A percentile compares a stretch with the other conserved stretches of the same genome.
Conservation (phyloP, 2,113 vertebrate species). For the Nicator chloris region DNA sequence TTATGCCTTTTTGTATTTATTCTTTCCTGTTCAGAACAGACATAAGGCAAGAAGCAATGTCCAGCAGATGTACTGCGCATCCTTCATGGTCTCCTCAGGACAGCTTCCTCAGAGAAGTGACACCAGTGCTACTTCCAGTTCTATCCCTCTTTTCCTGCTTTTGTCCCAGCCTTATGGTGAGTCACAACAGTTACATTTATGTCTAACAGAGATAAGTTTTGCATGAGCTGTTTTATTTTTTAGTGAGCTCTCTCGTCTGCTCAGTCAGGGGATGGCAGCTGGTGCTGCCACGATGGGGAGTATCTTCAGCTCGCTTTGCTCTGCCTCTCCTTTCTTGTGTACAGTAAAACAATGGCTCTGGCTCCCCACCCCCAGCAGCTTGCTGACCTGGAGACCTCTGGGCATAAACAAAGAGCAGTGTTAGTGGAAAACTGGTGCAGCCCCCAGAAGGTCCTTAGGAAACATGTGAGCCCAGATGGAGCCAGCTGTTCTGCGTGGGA, state of each 20-base stretch:
- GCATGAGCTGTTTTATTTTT: not conserved
- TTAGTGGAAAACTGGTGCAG: constrained; percentile 12
- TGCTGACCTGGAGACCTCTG: constrained; percentile 13
- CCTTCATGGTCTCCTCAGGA: not conserved
- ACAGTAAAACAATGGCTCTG: not conserved
- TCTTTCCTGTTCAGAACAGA: not conserved
- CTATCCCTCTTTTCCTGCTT: not conserved
- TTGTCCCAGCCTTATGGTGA: not conserved
- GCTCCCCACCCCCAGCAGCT: not conserved
- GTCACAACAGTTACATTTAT: not conserved
- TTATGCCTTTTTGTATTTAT: not conserved
- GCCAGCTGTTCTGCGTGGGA: constrained; percentile 21
- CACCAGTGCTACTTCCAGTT: not conserved
- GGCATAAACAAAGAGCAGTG: not conserved
- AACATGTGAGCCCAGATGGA: not conserved
- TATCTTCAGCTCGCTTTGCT: not conserved
- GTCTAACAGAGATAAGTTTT: not conserved
- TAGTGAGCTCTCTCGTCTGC: not conserved
- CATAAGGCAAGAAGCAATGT: not conserved
- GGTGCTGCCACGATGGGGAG: not conserved
- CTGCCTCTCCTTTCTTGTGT: not conserved
- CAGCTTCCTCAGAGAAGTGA: not conserved
- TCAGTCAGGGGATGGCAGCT: not conserved
- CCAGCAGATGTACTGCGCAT: not conserved
- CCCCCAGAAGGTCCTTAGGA: not conserved